Percentiles rank a stretch among this genome's conserved stretches.
phyloP scores from a whole-genome alignment of 2,888 invertebrate genomes.

The Drosophila demipolita region DNA sequence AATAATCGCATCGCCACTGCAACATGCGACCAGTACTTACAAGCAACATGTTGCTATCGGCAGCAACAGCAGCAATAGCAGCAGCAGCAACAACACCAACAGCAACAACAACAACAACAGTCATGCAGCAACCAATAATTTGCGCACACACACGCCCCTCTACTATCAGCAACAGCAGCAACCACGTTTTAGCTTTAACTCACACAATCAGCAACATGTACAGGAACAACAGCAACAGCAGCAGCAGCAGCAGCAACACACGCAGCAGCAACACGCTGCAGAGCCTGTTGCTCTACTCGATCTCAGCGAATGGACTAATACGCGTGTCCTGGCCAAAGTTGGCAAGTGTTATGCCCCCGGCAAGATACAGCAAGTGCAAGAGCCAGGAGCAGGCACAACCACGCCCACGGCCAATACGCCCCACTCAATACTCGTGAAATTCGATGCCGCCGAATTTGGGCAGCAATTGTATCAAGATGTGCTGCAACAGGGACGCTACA shows the following conservation, averaged over 20 bases:
- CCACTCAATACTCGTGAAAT: constrained; percentile 91
- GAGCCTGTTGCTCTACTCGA: constrained; percentile 87
- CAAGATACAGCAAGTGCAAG: constrained; percentile 91
- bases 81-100: constrained; percentile 24
- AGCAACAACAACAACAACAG: constrained; percentile 42
- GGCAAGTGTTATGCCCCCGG: constrained; percentile 94
- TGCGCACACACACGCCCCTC: constrained; percentile 68
- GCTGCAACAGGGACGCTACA: constrained; percentile 91
- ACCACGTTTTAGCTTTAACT: constrained; percentile 75
- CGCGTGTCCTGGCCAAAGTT: constrained; percentile 95
- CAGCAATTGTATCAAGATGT: constrained; percentile 91
- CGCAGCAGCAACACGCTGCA: constrained; percentile 48
- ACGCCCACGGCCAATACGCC: constrained; percentile 83
- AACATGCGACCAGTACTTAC: constrained; percentile 73
- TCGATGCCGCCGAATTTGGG: constrained; percentile 91
- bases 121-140: constrained; percentile 61
- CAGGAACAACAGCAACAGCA: constrained; percentile 64
- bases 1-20: constrained; percentile 70
- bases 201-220: constrained; percentile 77
- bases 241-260: constrained; percentile 58
- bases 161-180: constrained; percentile 61
- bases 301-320: constrained; percentile 96
- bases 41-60: constrained; percentile 74
- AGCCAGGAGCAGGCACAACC: constrained; percentile 60
- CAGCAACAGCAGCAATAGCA: constrained; percentile 55